phyloP scores from a whole-genome alignment of 92 coral and sea anemone species.

The Porites rus region DNA sequence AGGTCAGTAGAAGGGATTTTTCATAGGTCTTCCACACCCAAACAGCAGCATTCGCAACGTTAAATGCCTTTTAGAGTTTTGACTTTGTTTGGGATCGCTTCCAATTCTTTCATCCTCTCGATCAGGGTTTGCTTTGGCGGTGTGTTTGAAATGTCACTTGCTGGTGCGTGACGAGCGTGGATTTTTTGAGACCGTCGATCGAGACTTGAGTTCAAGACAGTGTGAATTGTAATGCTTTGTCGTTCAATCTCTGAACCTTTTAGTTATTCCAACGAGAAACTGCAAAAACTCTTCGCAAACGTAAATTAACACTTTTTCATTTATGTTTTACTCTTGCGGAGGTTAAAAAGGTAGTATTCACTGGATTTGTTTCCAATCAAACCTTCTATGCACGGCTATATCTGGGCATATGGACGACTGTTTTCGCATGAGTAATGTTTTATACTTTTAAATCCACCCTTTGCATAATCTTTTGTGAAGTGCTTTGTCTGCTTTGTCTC shows the following conservation, averaged over 20 bases:
- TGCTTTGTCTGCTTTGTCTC: background rate
- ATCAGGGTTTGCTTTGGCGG: conserved; percentile 3
- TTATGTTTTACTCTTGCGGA: background rate
- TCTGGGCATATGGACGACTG: background rate
- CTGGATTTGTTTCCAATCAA: conserved; percentile 4
- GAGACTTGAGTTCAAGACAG: background rate
- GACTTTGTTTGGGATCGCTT: background rate
- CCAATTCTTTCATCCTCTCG: background rate
- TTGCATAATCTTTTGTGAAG: background rate
- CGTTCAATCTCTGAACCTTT: background rate
- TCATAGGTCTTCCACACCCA: background rate
- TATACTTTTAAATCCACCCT: conserved; percentile 1
- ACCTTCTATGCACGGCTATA: conserved; percentile 1
- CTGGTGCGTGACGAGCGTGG: conserved; percentile 46
- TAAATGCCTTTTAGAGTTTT: background rate
- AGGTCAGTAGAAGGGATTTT: conserved; percentile 65
- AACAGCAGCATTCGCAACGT: background rate
- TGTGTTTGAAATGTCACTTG: conserved; percentile 36
- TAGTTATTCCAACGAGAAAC: background rate
- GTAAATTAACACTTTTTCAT: background rate
- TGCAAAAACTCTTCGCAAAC: background rate
- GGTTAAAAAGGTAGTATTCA: background rate
- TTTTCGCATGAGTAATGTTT: conserved; percentile 30
- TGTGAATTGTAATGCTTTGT: background rate
- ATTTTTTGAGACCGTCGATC: background rate